Evolutionary conservation across 1,140 invertebrate genomes (phyloP), one percentile per base, ranked within the genome.

Genomic region (Listronotus bonariensis): DNA sequence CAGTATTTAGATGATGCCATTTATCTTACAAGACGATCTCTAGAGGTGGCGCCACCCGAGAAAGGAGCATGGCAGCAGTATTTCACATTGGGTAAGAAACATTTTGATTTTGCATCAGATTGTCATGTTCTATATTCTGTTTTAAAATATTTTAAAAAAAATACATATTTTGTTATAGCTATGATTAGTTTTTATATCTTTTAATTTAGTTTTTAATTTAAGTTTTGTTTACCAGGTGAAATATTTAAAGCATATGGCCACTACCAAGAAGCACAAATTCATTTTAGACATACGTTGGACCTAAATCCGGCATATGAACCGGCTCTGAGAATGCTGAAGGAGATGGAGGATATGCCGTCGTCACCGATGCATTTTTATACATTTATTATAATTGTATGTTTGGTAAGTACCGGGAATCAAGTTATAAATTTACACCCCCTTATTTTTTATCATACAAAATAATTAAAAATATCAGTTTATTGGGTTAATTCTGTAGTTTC

Each of bases 1-100:
- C 90, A 93, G 73, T 95, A 93, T 79, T 80, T 94, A 45, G 92
- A 95, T 76, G 92, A 95, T 80, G 92, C 93, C 18, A 92, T 93
- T 54, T 92, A 91, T 75, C 82, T 95, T 57, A 92, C 91, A 36
- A 83, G 90, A 57, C 83, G 89, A 53, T 91, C 77, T 0, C 46
- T 78, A 0, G 77, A 78, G 76, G 87, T 55, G 78, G 91, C 92
- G 74, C 86, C 91, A 20, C 87, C 89, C 0, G 91, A 92, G 76
- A 87, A 90, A 68, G 92, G 89, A 76, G 89, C 92, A 0, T 95
- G 93, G 93, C 88, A 92, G 72, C 92, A 95, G 76, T 93, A 94
- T 80, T 92, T 93, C 74, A 94, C 91, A 9, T 82, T 94, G 12
- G 92, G 89, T 36, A 38, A n/a, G n/a, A n/a, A n/a, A n/a, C n/a